Conservation (phyloP, 2,113 vertebrate genomes). For the Motacilla alba region DNA sequence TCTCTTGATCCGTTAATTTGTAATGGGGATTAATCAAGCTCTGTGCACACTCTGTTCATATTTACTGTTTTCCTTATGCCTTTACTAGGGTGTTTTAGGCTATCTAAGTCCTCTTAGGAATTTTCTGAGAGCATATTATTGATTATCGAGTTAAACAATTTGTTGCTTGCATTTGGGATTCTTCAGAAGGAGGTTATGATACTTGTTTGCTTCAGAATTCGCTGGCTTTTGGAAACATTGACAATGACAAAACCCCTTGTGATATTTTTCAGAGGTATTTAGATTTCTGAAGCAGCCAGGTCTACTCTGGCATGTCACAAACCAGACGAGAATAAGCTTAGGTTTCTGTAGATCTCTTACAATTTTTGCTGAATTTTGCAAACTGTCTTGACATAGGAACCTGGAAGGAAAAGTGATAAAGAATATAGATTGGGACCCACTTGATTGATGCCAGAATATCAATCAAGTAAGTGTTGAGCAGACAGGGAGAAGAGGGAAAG, state of each 20-base stretch:
- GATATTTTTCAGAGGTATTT: background rate
- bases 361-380: background rate
- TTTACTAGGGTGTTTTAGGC: background rate
- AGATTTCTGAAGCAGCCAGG: background rate
- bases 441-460: background rate
- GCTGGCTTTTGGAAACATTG: rapidly evolving
- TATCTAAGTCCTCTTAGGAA: background rate
- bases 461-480: background rate
- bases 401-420: background rate
- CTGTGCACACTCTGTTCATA: background rate
- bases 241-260: background rate
- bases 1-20: slow-evolving; percentile 47
- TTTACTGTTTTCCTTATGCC: slow-evolving; percentile 19
- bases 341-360: background rate
- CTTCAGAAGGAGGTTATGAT: background rate
- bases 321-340: background rate
- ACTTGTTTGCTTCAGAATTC: background rate
- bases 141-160: background rate
- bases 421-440: background rate
- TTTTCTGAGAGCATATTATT: background rate
- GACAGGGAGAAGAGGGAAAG: background rate
- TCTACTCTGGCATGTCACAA: background rate
- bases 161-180: background rate
- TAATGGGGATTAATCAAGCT: slow-evolving; percentile 53
- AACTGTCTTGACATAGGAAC: background rate